Evolutionary conservation across 2,888 invertebrate genomes (phyloP).

Genomic region (Zhuqinia jingwanae): DNA sequence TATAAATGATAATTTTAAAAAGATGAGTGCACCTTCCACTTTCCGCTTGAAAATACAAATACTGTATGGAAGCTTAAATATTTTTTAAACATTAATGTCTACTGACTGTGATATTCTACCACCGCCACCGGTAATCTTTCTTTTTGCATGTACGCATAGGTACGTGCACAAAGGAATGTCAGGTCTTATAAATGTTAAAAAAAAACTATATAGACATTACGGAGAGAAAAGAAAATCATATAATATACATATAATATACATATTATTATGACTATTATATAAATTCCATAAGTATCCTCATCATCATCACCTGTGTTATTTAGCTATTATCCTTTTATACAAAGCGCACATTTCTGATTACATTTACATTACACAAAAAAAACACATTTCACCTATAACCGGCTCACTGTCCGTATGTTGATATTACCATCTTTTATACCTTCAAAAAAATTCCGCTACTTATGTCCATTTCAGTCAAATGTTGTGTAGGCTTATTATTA

Average conservation of each 20-base stretch:
- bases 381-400: not conserved
- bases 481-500: not conserved
- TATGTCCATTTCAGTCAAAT: not conserved
- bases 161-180: no score
- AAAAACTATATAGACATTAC: no score
- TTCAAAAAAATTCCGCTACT: constrained; percentile 3
- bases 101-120: no score
- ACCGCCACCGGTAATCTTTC: no score
- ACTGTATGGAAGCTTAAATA: no score
- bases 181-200: no score
- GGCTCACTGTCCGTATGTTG: not conserved
- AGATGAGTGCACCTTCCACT: constrained; percentile 19
- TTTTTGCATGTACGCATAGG: no score
- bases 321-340: not conserved
- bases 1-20: constrained; percentile 6
- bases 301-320: constrained; percentile 14
- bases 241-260: no score
- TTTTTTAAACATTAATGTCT: no score
- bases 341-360: constrained; percentile 5
- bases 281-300: no score
- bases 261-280: no score
- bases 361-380: constrained; percentile 8
- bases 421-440: not conserved
- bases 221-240: no score
- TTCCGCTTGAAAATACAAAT: constrained; percentile 7